Evolutionary conservation across 2,888 invertebrate species (phyloP).

Genomic region (Diarsia mendica): DNA sequence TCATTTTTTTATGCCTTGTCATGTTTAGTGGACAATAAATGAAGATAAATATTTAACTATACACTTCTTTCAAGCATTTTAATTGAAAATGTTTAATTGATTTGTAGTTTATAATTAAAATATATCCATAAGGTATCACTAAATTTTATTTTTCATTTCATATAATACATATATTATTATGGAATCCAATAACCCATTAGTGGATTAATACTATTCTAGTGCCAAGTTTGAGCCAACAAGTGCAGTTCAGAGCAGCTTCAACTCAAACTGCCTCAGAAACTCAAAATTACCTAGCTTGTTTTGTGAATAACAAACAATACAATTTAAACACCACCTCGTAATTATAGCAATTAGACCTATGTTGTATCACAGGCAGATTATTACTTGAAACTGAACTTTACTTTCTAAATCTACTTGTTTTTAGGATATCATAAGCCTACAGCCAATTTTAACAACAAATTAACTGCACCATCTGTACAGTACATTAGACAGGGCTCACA

Average conservation of each 20-base stretch:
- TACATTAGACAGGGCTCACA: constrained; percentile 35
- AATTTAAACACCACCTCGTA: constrained; percentile 65
- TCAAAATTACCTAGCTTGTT: constrained; percentile 51
- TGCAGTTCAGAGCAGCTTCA: constrained; percentile 37
- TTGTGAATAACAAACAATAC: constrained; percentile 58
- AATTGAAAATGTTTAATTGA: constrained; percentile 11
- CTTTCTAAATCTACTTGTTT: constrained; percentile 47
- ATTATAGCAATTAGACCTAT: constrained; percentile 66
- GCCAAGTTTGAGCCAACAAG: constrained; percentile 53
- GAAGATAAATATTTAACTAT: constrained; percentile 19
- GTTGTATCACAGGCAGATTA: constrained; percentile 67
- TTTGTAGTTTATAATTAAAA: constrained; percentile 57
- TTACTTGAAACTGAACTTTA: constrained; percentile 62
- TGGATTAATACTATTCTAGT: constrained; percentile 67
- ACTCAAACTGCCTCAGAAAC: constrained; percentile 47
- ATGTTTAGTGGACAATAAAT: constrained; percentile 21
- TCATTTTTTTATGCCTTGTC: constrained; percentile 8
- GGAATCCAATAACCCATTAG: constrained; percentile 64
- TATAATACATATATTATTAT: constrained; percentile 67
- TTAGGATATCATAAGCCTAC: constrained; percentile 48
- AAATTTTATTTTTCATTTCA: constrained; percentile 66
- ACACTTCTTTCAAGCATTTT: constrained; percentile 26
- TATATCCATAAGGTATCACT: constrained; percentile 60
- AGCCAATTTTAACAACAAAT: constrained; percentile 55
- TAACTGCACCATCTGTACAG: constrained; percentile 44